Evolutionary conservation across 2,797 vertebrate genomes (phyloP).

Genomic region (Urocyon cinereoargenteus): DNA sequence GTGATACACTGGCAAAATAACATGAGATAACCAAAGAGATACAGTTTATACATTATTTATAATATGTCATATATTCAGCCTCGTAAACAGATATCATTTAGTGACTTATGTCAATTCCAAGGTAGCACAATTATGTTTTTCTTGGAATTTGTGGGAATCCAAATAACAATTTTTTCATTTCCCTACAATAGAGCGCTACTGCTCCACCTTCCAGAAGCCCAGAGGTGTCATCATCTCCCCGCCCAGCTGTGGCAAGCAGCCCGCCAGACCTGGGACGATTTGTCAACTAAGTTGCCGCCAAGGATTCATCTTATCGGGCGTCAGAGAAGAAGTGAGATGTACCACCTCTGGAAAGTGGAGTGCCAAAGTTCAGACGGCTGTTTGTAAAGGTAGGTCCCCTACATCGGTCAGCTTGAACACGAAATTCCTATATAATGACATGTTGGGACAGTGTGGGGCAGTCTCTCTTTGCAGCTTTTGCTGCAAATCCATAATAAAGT

Average conservation of each 20-base stretch:
- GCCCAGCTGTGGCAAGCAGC: conserved; percentile 91
- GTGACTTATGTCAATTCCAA: background rate
- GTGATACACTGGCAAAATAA: background rate
- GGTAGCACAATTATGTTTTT: background rate
- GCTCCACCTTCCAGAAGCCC: conserved; percentile 89
- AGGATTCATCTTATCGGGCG: conserved; percentile 93
- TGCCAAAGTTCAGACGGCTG: conserved; percentile 89
- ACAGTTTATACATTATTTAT: background rate
- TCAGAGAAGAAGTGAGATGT: conserved; percentile 91
- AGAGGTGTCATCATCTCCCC: conserved; percentile 91
- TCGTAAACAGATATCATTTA: background rate
- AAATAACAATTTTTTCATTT: background rate
- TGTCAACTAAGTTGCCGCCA: conserved; percentile 93
- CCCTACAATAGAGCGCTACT: conserved; percentile 91
- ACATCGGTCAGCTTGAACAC: rapidly evolving
- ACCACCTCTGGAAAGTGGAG: conserved; percentile 94
- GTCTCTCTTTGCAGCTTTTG: background rate
- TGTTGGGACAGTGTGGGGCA: background rate
- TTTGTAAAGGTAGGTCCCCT: conserved; percentile 92
- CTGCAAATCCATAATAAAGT: background rate
- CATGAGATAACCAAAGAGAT: background rate
- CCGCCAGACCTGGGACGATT: conserved; percentile 87
- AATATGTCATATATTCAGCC: background rate
- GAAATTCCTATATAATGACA: background rate
- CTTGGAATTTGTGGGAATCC: background rate